Evolutionary conservation across 2,113 vertebrate species (phyloP), one percentile per base, ranked within the genome.

Genomic region (Perca fluviatilis): DNA sequence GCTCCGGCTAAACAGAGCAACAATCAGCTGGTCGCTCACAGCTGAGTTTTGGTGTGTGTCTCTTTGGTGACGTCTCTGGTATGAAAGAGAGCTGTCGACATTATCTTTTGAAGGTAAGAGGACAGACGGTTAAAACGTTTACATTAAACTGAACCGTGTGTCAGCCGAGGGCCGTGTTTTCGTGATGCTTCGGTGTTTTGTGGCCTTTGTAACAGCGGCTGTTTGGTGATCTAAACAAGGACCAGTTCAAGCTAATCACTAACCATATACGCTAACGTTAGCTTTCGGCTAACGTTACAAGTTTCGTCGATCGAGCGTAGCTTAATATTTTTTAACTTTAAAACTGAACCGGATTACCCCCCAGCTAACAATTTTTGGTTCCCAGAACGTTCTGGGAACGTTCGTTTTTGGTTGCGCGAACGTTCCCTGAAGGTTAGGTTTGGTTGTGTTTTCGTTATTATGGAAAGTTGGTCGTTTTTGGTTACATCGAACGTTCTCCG

Each of bases 21-120:
- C 9, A 1, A 51, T 81, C 84, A 82, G 81, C 83, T 70, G 87
- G 15, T 69, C 30, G 13, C 25, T 46, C 3, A 5, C 33, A 3
- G 51, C 43, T 69, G 43, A 54, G 1, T 40, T 46, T 70, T 16
- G 50, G 11, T 14, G 11, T 79, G 3, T 30, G 11, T 10, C 3
- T 58, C 6, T 58, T 15, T 13, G 30, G 2, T n/a, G 27, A 10
- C 1, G 57, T 33, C 18, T 21, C 5, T 11, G 19, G 2, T 2
- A 13, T 4, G 1, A 0, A 16, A 16, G 19, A 4, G 4, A 27
- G 5, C 1, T 0, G 63, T 6, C 7, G 54, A 25, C 47, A 2
- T 36, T 0, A 0, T 19, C 5, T 10, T 43, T 16, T 2, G 9
- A 13, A 54, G 77, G 72, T 80, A 27, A 25, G 65, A 14, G 13